Evolutionary conservation across 2,113 vertebrate species (phyloP), one percentile per base, ranked within the genome.

Genomic region (Tragulus kanchil): DNA sequence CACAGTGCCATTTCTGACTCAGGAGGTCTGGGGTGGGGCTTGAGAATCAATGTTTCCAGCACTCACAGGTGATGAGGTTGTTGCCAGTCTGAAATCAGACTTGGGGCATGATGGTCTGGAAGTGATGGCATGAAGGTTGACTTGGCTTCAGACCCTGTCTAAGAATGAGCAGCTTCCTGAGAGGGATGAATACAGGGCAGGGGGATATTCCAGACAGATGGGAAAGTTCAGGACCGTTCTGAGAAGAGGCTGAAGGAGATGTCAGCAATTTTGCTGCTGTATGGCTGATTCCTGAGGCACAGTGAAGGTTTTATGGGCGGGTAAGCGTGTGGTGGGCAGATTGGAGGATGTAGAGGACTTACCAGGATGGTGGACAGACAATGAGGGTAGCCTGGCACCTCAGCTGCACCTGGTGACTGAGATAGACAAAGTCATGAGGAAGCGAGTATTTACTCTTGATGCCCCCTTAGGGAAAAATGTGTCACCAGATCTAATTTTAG

Each of bases 61-160:
- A 59, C 71, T 4, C 11, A 21, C 26, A 2, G 42, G 48, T 50
- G 26, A 42, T 1, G 1, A 16, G 6, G 5, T 21, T n/a, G 3
- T 56, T 56, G 10, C 13, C 28, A 36, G 26, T 56, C 36, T 5
- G 17, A 45, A 86, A 12, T 4, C 28, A 23, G 8, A 36, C 31
- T 31, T 61, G 31, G 50, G 69, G 42, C 28, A 10, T 9, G 1
- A 11, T 77, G 59, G 17, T 83, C 45, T 50, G 48, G 52, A 93
- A 45, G 9, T 14, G 6, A 59, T 59, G 58, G 58, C 36, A 36
- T 36, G 36, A 36, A 36, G 36, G 36, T 36, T 6, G 42, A 62
- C 26, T 64, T n/a, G 36, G 15, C 11, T 58, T 16, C 62, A 79
- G 50, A 86, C 9, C 8, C 23, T 14, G 28, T 61, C 8, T 8